A percentile compares a stretch with the other conserved stretches of the same genome.
Evolutionary conservation across 2,888 invertebrate genomes (phyloP).

Genomic region (Trichogramma dendrolimi): DNA sequence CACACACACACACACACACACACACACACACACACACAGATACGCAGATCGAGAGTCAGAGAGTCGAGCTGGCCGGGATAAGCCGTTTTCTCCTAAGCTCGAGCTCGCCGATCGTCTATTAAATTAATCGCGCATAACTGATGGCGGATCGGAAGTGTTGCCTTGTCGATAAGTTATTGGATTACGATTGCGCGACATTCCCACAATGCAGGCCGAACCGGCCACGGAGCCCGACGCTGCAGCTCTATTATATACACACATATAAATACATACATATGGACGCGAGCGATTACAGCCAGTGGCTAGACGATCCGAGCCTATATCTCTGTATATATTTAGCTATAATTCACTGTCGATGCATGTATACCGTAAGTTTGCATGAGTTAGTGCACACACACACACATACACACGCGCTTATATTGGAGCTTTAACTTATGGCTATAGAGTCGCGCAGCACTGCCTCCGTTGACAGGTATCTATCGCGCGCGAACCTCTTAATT

Average conservation of each 20-base stretch:
- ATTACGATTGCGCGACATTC: constrained; percentile 35
- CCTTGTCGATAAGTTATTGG: constrained; percentile 32
- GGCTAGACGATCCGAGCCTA: constrained; percentile 32
- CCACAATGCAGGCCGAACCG: constrained; percentile 32
- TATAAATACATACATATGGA: no score
- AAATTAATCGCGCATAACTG: constrained; percentile 26
- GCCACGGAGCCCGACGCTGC: neutral
- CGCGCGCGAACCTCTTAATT: constrained; percentile 39
- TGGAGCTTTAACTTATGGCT: constrained; percentile 35
- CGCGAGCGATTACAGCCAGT: constrained; percentile 24
- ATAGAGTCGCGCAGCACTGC: constrained; percentile 23
- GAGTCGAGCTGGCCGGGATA: neutral
- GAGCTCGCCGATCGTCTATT: constrained; percentile 16
- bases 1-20: no score
- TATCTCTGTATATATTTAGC: constrained; percentile 28
- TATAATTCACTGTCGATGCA: constrained; percentile 40
- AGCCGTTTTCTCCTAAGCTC: constrained; percentile 11
- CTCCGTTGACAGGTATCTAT: constrained; percentile 45
- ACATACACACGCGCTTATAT: neutral
- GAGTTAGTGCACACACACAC: no score
- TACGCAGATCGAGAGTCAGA: neutral
- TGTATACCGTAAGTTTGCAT: no score
- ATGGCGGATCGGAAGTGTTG: constrained; percentile 21
- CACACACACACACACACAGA: no score
- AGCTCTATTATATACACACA: no score